Percentiles rank a stretch among this genome's conserved stretches.
Evolutionary conservation across 2,888 invertebrate species (phyloP).

Genomic region (Drosophila austrosaltans): DNA sequence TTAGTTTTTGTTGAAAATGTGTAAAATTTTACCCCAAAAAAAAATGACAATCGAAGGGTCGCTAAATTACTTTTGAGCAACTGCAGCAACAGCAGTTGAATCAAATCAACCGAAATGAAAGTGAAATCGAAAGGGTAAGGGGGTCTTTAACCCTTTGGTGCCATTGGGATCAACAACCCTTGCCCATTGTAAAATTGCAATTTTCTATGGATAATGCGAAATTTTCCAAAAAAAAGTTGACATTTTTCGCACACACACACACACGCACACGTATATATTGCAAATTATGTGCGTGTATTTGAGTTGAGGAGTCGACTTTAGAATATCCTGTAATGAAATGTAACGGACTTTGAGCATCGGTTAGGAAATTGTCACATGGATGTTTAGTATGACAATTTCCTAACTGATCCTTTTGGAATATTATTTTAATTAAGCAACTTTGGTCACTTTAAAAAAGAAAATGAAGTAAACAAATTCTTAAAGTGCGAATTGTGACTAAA

Average conservation of each 20-base stretch:
- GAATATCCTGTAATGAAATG: background rate
- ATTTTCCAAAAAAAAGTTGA: constrained; percentile 62
- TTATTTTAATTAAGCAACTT: no score
- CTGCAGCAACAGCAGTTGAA: background rate
- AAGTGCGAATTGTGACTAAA: no score
- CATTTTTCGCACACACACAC: constrained; percentile 60
- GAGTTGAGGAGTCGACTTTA: background rate
- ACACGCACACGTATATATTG: background rate
- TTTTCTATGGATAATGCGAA: constrained; percentile 70
- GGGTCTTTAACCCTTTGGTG: constrained; percentile 36
- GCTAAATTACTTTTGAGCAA: constrained; percentile 50
- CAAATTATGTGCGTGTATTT: no score
- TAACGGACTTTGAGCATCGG: no score
- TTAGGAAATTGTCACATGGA: no score
- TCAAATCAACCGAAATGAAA: constrained; percentile 45
- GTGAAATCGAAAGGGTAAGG: constrained; percentile 32
- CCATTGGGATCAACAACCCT: constrained; percentile 48
- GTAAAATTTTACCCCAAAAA: constrained; percentile 61
- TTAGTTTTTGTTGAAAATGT: constrained; percentile 64
- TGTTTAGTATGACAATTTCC: no score
- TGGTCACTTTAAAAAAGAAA: no score
- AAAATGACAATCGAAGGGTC: constrained; percentile 46
- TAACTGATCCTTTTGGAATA: no score
- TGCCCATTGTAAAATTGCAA: constrained; percentile 57
- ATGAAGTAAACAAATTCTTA: no score